phyloP scores from a whole-genome alignment of 2,113 vertebrate genomes.

The Macheiramphus alcinus region DNA sequence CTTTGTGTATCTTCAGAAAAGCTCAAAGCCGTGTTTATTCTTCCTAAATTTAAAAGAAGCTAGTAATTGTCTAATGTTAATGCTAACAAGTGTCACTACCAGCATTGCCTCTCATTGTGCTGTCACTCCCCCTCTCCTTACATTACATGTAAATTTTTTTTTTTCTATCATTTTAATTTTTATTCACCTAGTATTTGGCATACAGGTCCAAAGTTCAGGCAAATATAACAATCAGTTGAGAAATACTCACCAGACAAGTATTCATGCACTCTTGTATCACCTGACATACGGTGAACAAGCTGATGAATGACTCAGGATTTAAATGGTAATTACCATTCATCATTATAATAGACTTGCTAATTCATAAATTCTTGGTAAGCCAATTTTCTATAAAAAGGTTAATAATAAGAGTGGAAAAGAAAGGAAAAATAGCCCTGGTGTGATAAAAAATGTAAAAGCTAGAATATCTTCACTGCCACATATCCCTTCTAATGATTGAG shows the following conservation, averaged over 20 bases:
- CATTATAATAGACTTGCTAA: constrained; percentile 83
- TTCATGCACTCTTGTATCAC: constrained; percentile 72
- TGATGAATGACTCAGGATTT: constrained; percentile 80
- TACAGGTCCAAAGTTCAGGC: constrained; percentile 64
- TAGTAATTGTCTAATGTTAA: neutral
- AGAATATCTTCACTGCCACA: constrained; percentile 67
- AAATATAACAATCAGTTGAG: constrained; percentile 71
- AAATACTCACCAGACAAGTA: constrained; percentile 72
- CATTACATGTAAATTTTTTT: constrained; percentile 21
- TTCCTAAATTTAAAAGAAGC: neutral
- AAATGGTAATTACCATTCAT: constrained; percentile 83
- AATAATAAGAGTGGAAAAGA: constrained; percentile 75
- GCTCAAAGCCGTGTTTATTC: neutral
- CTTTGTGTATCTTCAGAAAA: neutral
- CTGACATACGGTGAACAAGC: constrained; percentile 73
- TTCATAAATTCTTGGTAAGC: constrained; percentile 83
- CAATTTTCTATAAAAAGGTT: constrained; percentile 81
- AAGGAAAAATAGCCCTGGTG: constrained; percentile 67
- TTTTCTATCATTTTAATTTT: constrained; percentile 41
- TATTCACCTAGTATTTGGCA: constrained; percentile 37
- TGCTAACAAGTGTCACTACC: neutral
- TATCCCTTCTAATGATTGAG: constrained; percentile 48
- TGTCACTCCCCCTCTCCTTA: neutral
- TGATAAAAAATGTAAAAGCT: constrained; percentile 78
- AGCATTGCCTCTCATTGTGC: constrained; percentile 5